Percentiles rank a stretch among this genome's conserved stretches.
Conservation (phyloP, 2,888 invertebrate genomes). For the Sericinus montela region DNA sequence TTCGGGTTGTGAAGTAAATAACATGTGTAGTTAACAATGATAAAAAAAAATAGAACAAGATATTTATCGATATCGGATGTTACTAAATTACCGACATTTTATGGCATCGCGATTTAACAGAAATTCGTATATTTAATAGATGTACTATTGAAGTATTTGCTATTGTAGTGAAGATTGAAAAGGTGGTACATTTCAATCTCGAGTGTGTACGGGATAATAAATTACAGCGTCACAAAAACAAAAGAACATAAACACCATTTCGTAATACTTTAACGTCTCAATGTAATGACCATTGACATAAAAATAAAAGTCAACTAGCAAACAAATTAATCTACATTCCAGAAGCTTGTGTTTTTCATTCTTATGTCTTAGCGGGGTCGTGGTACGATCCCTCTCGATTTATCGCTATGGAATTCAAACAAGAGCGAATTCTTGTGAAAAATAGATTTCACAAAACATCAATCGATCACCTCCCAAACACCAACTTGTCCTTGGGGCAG, state of each 20-base stretch:
- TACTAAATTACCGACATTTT: no score
- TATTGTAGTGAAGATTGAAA: no score
- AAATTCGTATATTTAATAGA: no score
- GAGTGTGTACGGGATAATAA: no score
- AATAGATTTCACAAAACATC: slow-evolving; percentile 5
- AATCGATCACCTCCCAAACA: slow-evolving; percentile 12
- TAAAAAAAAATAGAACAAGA: no score
- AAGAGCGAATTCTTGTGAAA: slow-evolving; percentile 11
- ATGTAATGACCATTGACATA: neutral
- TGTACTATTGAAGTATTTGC: no score
- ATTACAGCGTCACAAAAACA: neutral
- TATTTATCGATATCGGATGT: no score
- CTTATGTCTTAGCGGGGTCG: slow-evolving; percentile 12
- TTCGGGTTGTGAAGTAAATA: no score
- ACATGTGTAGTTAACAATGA: no score
- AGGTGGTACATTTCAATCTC: no score
- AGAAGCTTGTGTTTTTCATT: neutral
- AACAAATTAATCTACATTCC: slow-evolving; percentile 5
- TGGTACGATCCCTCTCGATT: slow-evolving; percentile 6
- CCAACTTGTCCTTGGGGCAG: slow-evolving; percentile 2
- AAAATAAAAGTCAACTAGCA: neutral
- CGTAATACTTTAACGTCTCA: neutral
- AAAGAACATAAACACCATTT: no score
- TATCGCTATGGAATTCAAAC: slow-evolving; percentile 2
- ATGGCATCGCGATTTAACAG: no score